Percentiles rank a stretch among this genome's conserved stretches.
phyloP scores from a whole-genome alignment of 1,140 invertebrate species.

The Papilio glaucus region DNA sequence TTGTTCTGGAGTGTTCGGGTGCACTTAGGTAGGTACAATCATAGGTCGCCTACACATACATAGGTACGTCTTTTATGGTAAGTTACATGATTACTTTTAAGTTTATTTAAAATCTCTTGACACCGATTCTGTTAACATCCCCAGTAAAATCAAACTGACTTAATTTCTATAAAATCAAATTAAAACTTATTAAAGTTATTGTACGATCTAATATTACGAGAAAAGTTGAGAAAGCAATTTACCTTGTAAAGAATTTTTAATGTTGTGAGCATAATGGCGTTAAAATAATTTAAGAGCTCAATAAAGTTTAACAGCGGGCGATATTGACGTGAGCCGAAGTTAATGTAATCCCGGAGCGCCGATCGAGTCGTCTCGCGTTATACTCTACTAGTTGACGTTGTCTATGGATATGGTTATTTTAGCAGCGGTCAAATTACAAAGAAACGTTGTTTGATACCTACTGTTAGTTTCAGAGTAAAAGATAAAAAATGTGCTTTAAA shows the following conservation, averaged over 20 bases:
- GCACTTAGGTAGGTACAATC: too few relatives aligned
- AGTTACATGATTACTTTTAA: background rate
- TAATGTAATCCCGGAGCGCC: constrained; percentile 62
- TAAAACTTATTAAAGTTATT: constrained; percentile 26
- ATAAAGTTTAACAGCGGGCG: constrained; percentile 73
- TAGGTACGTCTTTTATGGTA: too few relatives aligned
- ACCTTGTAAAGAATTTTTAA: constrained; percentile 67
- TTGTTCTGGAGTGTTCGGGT: too few relatives aligned
- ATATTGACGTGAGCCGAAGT: constrained; percentile 67
- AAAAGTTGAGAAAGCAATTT: constrained; percentile 60
- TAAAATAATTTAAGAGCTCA: constrained; percentile 74
- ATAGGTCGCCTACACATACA: too few relatives aligned
- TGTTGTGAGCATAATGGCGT: constrained; percentile 69
- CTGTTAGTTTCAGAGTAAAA: too few relatives aligned
- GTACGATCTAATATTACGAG: constrained; percentile 54
- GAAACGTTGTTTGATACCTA: too few relatives aligned
- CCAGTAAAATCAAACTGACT: background rate
- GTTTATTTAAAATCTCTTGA: background rate
- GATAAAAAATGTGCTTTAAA: too few relatives aligned
- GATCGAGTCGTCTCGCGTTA: constrained; percentile 59
- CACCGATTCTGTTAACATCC: background rate
- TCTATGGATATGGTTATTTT: constrained; percentile 44
- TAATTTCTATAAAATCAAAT: constrained; percentile 16
- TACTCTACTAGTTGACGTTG: constrained; percentile 54
- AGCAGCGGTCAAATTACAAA: background rate